Evolutionary conservation across 2,113 vertebrate genomes (phyloP), one percentile per base, ranked within the genome.

Genomic region (Phoenicopterus ruber): DNA sequence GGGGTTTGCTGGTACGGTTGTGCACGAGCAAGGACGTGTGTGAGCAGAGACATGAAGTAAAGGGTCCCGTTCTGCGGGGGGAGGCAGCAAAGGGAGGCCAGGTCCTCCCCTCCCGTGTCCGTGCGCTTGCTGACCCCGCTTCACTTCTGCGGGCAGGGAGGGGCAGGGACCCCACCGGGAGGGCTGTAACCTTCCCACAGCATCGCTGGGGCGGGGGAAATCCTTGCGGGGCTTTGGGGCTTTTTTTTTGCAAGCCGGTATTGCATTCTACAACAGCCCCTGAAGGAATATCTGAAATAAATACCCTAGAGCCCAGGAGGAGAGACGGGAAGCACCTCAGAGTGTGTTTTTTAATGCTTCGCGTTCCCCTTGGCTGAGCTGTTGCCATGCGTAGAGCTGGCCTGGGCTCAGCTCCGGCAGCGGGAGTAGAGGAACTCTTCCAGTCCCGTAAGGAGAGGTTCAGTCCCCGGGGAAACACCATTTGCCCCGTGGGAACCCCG

Each of bases 401-500:
- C 42, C 36, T 2, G 11, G 61, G 24, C 62, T 66, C 67, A 16
- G 1, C 11, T 0, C 31, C 3, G 1, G 52, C 40, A 46, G 24
- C 16, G 3, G 58, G 6, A 55, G 10, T 0, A 6, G 49, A 3
- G 3, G 40, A 47, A 31, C 8, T 47, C 29, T 28, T 17, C 40
- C 55, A 26, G 17, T 3, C 14, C 71, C 20, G 0, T 1, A 3
- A 36, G 29, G 50, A 71, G 47, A 32, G 40, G 55, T 50, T 70
- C 46, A 13, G 59, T 18, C 55, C 21, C 8, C 29, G 28, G 72
- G 36, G 36, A 62, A 50, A 52, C 7, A 13, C 2, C 6, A 1
- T 46, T 54, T 17, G 2, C 10, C 24, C 38, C 34, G 5, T 0
- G 17, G 54, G 54, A 57, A 28, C 2, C 4, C 22, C 0, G 0